Evolutionary conservation across 1,140 invertebrate genomes (phyloP).

Genomic region (Pomacea maculata): DNA sequence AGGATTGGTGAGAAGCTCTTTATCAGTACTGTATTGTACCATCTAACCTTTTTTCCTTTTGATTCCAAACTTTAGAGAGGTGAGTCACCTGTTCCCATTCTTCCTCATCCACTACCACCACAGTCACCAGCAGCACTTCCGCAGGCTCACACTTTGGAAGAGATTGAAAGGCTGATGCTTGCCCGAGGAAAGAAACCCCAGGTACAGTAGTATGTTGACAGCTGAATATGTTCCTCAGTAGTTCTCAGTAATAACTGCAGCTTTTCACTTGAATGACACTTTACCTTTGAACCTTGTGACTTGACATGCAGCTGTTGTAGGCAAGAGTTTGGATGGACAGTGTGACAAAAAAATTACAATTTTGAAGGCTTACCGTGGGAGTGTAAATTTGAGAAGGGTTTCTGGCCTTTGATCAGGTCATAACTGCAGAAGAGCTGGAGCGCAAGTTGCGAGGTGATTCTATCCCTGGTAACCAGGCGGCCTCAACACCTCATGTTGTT

Average conservation of each 20-base stretch:
- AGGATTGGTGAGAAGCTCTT: too few relatives aligned
- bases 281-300: too few relatives aligned
- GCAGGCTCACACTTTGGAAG: slow-evolving; percentile 52
- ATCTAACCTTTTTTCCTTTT: too few relatives aligned
- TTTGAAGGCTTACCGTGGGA: too few relatives aligned
- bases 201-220: neutral
- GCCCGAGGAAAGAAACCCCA: slow-evolving; percentile 32
- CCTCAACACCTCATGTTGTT: slow-evolving; percentile 6
- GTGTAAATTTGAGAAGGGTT: too few relatives aligned
- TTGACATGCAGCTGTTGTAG: too few relatives aligned
- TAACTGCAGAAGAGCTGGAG: slow-evolving; percentile 64
- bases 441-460: slow-evolving; percentile 54
- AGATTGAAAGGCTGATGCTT: slow-evolving; percentile 53
- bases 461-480: neutral
- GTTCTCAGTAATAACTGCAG: too few relatives aligned
- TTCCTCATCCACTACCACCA: slow-evolving; percentile 19
- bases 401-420: slow-evolving; percentile 26
- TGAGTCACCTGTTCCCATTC: neutral
- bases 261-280: too few relatives aligned
- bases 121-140: slow-evolving; percentile 39
- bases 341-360: too few relatives aligned
- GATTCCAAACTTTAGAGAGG: neutral
- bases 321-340: too few relatives aligned
- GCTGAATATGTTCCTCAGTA: too few relatives aligned
- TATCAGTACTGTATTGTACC: too few relatives aligned